Base-by-base conservation (phyloP, 1,140 invertebrate species). In the Xylocopa sonorina region DNA sequence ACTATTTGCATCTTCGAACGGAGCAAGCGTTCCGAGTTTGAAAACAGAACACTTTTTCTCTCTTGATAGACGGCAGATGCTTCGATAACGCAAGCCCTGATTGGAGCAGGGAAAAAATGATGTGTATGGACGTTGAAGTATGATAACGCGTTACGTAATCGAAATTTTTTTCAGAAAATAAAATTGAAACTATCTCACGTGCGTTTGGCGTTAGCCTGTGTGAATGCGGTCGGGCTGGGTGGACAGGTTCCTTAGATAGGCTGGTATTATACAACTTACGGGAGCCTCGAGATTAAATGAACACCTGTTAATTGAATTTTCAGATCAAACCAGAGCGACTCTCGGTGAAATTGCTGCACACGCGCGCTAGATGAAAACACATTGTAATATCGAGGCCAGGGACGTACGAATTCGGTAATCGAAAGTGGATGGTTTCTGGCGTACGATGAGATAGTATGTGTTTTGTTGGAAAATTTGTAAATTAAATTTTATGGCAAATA, bases 291-390 rank as follows among this genome's bases (percentile, higher is more conserved):
- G 38, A 71, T 43, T 43, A 57, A 2, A 10, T n/a, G 10, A 57
- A 71, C 38, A 71, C 68, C 51, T 71, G 51, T 71, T 71, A 29
- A 71, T 57, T 10, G 27, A 57, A 57, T 57, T 71, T 68, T 57
- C 18, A 24, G 16, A 29, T 57, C 34, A 34, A 55, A 41, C 24
- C 24, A 55, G 24, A 9, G 7, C 10, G 21, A 71, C 21, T 53
- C 18, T 71, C 3, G 4, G 34, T 21, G 27, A 41, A 27, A 57
- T 57, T 41, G 10, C 32, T 18, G 34, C 51, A 43, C 51, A 57
- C 9, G 27, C 51, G 51, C 68, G 24, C 0, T 57, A 16, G 1
- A n/a, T n/a, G 38, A 69, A 18, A 27, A 41, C 3, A 7, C 24
- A 41, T 69, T 69, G 34, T 69, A 41, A 69, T 69, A 55, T 29